Conservation (phyloP, 2,888 invertebrate species). For the Agonopterix arenella region DNA sequence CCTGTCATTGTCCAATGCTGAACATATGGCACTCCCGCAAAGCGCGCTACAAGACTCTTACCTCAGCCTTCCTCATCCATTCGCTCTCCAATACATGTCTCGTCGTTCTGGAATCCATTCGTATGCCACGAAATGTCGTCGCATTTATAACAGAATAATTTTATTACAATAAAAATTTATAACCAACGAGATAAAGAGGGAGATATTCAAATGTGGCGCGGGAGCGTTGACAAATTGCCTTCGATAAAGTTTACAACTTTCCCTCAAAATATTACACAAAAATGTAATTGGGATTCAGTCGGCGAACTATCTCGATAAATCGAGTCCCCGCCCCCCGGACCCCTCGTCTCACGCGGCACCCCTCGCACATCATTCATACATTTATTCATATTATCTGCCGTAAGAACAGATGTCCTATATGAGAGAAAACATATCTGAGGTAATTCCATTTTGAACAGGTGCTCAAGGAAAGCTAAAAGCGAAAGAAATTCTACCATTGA, state of each 20-base stretch:
- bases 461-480: too few relatives aligned
- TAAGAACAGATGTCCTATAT: too few relatives aligned
- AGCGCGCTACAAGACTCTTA: too few relatives aligned
- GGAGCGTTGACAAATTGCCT: conserved; percentile 36
- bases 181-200: conserved; percentile 12
- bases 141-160: not conserved
- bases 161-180: conserved; percentile 2
- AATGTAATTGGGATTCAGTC: conserved; percentile 26
- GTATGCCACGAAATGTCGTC: not conserved
- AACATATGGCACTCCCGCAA: too few relatives aligned
- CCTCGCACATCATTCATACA: conserved; percentile 5
- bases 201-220: conserved; percentile 28
- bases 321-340: conserved; percentile 10
- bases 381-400: conserved; percentile 5
- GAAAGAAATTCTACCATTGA: too few relatives aligned
- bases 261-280: conserved; percentile 21
- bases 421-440: too few relatives aligned
- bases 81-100: too few relatives aligned
- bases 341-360: conserved; percentile 3
- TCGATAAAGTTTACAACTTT: conserved; percentile 40
- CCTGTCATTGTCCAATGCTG: too few relatives aligned
- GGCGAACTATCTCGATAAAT: conserved; percentile 30
- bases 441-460: too few relatives aligned
- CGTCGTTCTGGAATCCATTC: too few relatives aligned
- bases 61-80: too few relatives aligned